Evolutionary conservation across 2,113 vertebrate genomes (phyloP), one percentile per base, ranked within the genome.

Genomic region (Myxocyprinus asiaticus): DNA sequence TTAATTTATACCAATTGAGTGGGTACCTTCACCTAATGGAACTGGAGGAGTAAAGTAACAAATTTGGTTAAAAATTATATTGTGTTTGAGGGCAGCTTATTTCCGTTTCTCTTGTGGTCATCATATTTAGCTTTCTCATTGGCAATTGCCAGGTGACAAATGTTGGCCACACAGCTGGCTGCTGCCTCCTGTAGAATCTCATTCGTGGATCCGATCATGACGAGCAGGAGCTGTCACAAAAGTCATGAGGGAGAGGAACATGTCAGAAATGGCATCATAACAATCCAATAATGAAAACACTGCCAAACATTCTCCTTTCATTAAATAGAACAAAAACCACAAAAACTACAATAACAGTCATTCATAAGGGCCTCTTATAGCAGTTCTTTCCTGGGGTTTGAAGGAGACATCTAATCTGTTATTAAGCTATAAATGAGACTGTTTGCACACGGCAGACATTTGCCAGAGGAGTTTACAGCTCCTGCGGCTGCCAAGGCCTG

Each of bases 151-250:
- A 98, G 90, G 9, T 91, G 92, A 42, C 95, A 94, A 86, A 99
- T 97, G 90, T 97, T 97, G 81, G 92, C 89, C 86, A 97, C 94
- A 62, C 97, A 97, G 61, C 96, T 94, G 44, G 97, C 96, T 17
- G 98, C 95, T 22, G 94, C 93, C 86, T 96, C 95, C 90, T 97
- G 96, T 61, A 99, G 93, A 45, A 77, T 71, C 76, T 96, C 89
- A 61, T 97, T 94, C 3, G 93, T 84, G 22, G 96, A 97, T 76
- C 95, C 94, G 10, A 97, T 93, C 94, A 97, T 93, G 64, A 81
- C 77, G 85, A 97, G 91, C 0, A 98, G 92, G 17, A 94, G 93
- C 98, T 99, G 89, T 33, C 22, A 33, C 22, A 33, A 33, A 33
- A 33, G 22, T 33, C 22, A 65, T 12, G 51, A 63, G 5, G 70